A percentile compares a stretch with the other conserved stretches of the same genome.
Conservation (phyloP, 2,888 invertebrate species). For the Polyommatus icarus region DNA sequence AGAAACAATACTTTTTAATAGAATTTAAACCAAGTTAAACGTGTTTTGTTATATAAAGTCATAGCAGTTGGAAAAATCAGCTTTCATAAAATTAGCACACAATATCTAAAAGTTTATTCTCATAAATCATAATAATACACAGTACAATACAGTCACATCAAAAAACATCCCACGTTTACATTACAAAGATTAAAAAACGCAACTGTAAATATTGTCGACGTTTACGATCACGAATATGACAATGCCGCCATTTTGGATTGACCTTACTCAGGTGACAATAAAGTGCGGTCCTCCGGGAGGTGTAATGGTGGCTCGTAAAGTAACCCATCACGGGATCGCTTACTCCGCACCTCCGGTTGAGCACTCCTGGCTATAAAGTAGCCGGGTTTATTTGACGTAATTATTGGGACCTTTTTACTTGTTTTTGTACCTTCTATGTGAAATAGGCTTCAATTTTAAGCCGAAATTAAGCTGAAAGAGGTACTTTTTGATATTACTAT, state of each 20-base stretch:
- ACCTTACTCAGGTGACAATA: constrained; percentile 76
- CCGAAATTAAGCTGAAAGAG: no score
- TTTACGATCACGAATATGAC: constrained; percentile 40
- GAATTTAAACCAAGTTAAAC: no score
- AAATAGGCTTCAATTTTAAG: not conserved
- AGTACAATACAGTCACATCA: not conserved
- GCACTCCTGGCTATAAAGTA: constrained; percentile 53
- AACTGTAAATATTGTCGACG: constrained; percentile 20
- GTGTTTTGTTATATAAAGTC: no score
- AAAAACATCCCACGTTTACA: not conserved
- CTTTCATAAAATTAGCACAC: no score
- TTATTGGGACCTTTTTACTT: constrained; percentile 18
- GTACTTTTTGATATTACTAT: no score
- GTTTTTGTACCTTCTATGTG: not conserved
- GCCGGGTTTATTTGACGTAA: constrained; percentile 11
- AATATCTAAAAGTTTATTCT: no score
- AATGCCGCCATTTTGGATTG: constrained; percentile 51
- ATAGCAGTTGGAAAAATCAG: no score
- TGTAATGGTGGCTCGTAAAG: constrained; percentile 67
- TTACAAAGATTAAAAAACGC: constrained; percentile 11
- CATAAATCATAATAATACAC: no score
- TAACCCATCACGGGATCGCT: constrained; percentile 60
- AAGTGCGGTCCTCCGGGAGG: constrained; percentile 57
- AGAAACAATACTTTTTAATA: no score
- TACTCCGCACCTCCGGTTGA: constrained; percentile 54